Evolutionary conservation across 2,113 vertebrate genomes (phyloP).

Genomic region (sheep (Ovis aries)): ARS-UI_Ramb_v3.0 NC_056054.1:35101001-35101500

Average conservation of each 20-base stretch:
- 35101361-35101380: background rate
- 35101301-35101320: slow-evolving; percentile 1
- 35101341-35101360: slow-evolving; percentile 3
- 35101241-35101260: background rate
- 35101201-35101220: background rate
- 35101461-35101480: background rate
- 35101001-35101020: slow-evolving; percentile 11
- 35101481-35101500: background rate
- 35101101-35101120: background rate
- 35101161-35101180: background rate
- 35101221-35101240: background rate
- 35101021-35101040: background rate
- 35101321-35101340: background rate
- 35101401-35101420: background rate
- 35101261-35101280: background rate
- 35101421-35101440: background rate
- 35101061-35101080: background rate
- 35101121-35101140: background rate
- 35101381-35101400: background rate
- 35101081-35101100: background rate
- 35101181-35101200: background rate
- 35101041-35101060: background rate
- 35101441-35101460: background rate
- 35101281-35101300: background rate
- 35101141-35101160: background rate